These are phyloP conservation scores for Anguilla japonica DNA, from an alignment of 2,113 vertebrate species.

Conservation along the genomic window DNA sequence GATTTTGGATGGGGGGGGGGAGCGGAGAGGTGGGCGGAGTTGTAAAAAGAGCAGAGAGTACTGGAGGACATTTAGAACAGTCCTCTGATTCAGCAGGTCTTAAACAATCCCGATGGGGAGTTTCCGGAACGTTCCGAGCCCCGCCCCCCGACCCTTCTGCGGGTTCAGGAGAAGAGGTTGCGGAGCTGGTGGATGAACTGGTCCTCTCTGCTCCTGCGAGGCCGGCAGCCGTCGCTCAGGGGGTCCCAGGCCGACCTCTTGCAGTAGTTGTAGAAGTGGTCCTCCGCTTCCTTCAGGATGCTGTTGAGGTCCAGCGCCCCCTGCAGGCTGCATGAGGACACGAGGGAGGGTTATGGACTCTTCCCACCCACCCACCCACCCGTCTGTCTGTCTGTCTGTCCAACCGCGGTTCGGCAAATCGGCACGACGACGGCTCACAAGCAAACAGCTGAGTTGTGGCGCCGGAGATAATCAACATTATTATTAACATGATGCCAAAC, in stretches of 20 bases:
- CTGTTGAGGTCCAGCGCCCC: constrained; percentile 71
- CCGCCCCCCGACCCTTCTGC: not conserved
- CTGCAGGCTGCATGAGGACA: constrained; percentile 62
- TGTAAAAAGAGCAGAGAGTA: too few relatives aligned
- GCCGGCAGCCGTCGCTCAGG: constrained; percentile 44
- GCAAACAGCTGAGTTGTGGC: too few relatives aligned
- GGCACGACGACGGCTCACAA: too few relatives aligned
- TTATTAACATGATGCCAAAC: too few relatives aligned
- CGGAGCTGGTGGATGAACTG: constrained; percentile 67
- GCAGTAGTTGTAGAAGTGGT: constrained; percentile 74
- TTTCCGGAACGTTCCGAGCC: not conserved
- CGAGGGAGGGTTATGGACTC: not conserved
- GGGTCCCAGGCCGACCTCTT: constrained; percentile 63
- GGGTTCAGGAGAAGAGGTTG: constrained; percentile 66
- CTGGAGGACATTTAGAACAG: not conserved
- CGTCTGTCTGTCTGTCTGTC: too few relatives aligned
- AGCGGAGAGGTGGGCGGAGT: not conserved
- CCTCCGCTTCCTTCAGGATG: constrained; percentile 70
- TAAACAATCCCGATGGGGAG: not conserved
- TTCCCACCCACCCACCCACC: too few relatives aligned
- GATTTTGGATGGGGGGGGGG: too few relatives aligned
- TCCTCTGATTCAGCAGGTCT: not conserved
- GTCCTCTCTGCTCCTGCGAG: constrained; percentile 56
- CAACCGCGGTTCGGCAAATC: too few relatives aligned
- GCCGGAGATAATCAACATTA: too few relatives aligned